Evolutionary conservation across 2,797 vertebrate genomes (phyloP).

Genomic region (Mionectes olivaceus): DNA sequence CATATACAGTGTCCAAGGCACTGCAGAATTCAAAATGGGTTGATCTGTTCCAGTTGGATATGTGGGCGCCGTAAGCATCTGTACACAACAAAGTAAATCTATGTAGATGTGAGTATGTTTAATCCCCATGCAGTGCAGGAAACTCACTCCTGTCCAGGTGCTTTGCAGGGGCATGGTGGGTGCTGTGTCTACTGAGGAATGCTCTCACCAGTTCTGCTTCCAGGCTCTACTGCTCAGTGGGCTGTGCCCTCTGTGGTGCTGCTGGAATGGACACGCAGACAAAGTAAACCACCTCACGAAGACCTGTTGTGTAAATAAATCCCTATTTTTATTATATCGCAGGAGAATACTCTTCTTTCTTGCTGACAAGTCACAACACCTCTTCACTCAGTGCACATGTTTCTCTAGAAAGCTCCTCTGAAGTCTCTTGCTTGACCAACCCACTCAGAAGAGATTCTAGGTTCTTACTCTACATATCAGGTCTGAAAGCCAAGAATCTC

Average conservation of each 20-base stretch:
- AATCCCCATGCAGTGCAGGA: neutral
- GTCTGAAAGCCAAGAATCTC: neutral
- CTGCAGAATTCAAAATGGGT: neutral
- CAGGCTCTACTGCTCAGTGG: neutral
- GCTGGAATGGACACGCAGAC: neutral
- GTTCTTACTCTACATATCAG: neutral
- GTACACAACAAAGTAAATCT: neutral
- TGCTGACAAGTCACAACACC: neutral
- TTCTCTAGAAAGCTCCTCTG: neutral
- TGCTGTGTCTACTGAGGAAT: neutral
- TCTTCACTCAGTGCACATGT: neutral
- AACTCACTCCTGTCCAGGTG: neutral
- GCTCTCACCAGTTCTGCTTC: neutral
- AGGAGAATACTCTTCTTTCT: neutral
- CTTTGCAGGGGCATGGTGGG: too few relatives aligned
- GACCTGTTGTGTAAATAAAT: neutral
- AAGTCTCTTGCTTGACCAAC: neutral
- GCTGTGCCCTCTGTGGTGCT: neutral
- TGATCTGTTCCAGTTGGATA: neutral
- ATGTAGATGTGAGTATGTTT: neutral
- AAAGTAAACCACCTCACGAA: neutral
- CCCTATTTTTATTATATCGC: neutral
- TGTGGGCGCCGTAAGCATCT: fast-evolving
- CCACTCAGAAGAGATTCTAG: neutral
- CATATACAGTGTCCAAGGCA: neutral